Base-by-base conservation (phyloP, 2,113 vertebrate species). In the Narcine bancroftii region DNA sequence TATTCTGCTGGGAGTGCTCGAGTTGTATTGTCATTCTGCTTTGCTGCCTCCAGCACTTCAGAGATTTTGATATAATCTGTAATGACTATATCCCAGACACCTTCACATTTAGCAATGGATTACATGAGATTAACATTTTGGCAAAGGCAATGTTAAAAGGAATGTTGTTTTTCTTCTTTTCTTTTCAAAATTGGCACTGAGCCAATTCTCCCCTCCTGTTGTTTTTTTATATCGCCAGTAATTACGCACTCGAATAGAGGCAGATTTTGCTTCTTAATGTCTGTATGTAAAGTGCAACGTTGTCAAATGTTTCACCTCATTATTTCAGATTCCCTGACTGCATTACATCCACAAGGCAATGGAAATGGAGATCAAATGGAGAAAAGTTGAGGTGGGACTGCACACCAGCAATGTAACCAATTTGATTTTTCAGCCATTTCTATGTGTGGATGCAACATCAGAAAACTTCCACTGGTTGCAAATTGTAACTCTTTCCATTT, bases 41-140 rank as follows among this genome's bases (percentile, higher is more conserved):
- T 17, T 21, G 50, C 15, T 85, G 53, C 53, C 81, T 87, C 56
- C 53, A 87, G 72, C 72, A 39, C n/a, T 75, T 75, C 17, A 75
- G 60, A n/a, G 47, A 81, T 39, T 87, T 60, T 63, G 81, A 87
- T 60, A 36, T 87, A 87, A 87, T 87, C 53, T 87, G 36, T 39
- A 53, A 60, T 87, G 53, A 87, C 81, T 87, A 47, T 47, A 21
- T n/a, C 53, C 56, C 56, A 60, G 81, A 60, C 81, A 39, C 53
- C 81, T 15, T 87, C n/a, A 87, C 33, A 60, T 87, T 87, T 87
- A 87, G 81, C 19, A 19, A 19, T 6, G 6, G 81, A 87, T 87
- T 87, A 87, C 33, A 19, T 36, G 15, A 56, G 33, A 87, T 87
- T 87, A 87, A 60, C 15, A 17, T 63, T 87, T 87, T 60, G 81